Base-by-base conservation (phyloP, 2,888 invertebrate species). In the Lasius platythorax region DNA sequence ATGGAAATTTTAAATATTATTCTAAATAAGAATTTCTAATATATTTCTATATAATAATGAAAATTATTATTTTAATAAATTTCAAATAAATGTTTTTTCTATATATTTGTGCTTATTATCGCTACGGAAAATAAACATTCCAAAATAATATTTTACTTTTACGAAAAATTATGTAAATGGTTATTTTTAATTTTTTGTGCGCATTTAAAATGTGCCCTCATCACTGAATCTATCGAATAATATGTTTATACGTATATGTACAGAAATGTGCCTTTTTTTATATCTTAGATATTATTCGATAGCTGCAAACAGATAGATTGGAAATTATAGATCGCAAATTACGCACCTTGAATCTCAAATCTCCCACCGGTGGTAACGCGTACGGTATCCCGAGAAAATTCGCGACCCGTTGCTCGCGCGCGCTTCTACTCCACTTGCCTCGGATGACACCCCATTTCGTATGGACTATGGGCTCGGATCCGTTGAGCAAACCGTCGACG, bases 301-400 rank as follows among this genome's bases (percentile, higher is more conserved):
- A 50, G 18, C 0, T 18, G 28, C 15, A 23, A 33, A 46, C 18
- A 46, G 11, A 46, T 15, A 46, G 18, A 53, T 30, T 28, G 15
- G n/a, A 40, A 43, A 23, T n/a, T 53, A 46, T 15, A 46, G 46
- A 53, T 30, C 4, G 6, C 33, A 40, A 43, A 23, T n/a, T 53
- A 83, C 79, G 68, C 18, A 94, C 95, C 92, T 91, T 91, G 73
- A 95, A 94, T 58, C 95, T 89, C 1, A 93, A 87, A 4, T 88
- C 73, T 1, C 90, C 93, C 0, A 92, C 8, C 0, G 95, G 95
- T 4, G 94, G 93, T 61, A 90, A 79, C 8, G 94, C 94, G 15
- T 94, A 95, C 0, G 95, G 94, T 12, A 95, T 85, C 0, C 94
- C 94, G 11, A 93, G 90, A 85, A 91, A 95, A n/a, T 90, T 89